Base-by-base conservation (phyloP, 2,888 invertebrate species). In the Phalangium opilio region DNA sequence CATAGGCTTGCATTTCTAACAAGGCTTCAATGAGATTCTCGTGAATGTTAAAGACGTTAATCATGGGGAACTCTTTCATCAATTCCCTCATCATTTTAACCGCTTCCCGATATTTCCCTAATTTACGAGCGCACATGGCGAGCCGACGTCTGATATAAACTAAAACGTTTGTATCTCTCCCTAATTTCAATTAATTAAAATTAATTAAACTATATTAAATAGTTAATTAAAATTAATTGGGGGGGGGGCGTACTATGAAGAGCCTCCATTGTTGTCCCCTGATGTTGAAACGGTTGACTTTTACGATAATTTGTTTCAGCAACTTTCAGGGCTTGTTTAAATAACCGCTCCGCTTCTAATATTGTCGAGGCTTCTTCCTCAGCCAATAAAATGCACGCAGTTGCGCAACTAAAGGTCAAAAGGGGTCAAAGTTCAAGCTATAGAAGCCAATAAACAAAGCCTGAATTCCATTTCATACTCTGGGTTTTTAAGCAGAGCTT, bases 361-460 rank as follows among this genome's bases (percentile, higher is more conserved):
- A 96, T 90, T 17, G 89, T 90, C 51, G 85, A 82, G 32, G 90
- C 84, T 67, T 95, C 93, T 69, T 96, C 96, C 70, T 96, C 96
- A 3, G 95, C 95, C 35, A 96, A 70, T 57, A 96, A 72, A 61
- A 96, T 87, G 63, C 90, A 81, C 18, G 96, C 95, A 20, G 93
- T 82, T 1, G 91, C 87, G 72, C 93, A 95, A 43, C 71, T 27
- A 27, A 27, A 27, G 8, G 8, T 7, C 7, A 3, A 41, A 41
- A 41, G 19, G 20, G 7, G 11, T 39, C 12, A 39, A 1, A 10
- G 10, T 14, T n/a, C 11, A 18, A 41, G 1, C 10, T 1, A 10
- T 41, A 12, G 10, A 14, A 12, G 18, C 11, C 17, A 41, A 41
- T 2, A 19, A 10, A 12, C 11, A 41, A 14, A 18, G 17, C 41